Conservation (phyloP, 2,113 vertebrate species). For the Tenebrosternarchus preto region DNA sequence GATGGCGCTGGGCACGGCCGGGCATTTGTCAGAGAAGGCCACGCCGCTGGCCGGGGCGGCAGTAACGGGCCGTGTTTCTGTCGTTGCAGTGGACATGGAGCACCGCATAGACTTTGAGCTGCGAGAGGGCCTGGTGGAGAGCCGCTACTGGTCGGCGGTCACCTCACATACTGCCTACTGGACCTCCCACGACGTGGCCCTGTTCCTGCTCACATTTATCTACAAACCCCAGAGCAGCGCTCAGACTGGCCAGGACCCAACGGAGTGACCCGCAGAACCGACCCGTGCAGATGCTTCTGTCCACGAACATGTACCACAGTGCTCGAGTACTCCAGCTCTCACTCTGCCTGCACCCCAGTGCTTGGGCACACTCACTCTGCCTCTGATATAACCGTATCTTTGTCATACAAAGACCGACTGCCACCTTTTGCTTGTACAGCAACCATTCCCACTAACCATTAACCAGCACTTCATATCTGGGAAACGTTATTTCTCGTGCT, state of each 20-base stretch:
- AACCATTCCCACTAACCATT: conserved; percentile 21
- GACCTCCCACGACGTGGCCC: conserved; percentile 93
- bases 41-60: neutral
- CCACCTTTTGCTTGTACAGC: conserved; percentile 31
- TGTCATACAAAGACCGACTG: conserved; percentile 48
- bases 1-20: too few relatives aligned
- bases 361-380: conserved; percentile 38
- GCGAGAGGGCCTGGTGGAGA: conserved; percentile 94
- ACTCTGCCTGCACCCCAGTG: conserved; percentile 23
- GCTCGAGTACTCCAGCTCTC: conserved; percentile 17
- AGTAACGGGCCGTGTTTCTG: conserved; percentile 26
- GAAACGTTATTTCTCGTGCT: neutral
- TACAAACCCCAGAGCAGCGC: conserved; percentile 78
- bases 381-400: conserved; percentile 38
- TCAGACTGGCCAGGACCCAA: conserved; percentile 56
- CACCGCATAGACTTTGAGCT: conserved; percentile 95
- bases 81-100: conserved; percentile 88
- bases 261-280: conserved; percentile 60
- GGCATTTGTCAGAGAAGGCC: too few relatives aligned
- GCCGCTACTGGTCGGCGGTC: conserved; percentile 96
- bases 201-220: conserved; percentile 96
- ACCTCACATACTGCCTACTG: conserved; percentile 98
- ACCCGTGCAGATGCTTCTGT: neutral
- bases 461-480: neutral
- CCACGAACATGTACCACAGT: neutral